These are phyloP conservation scores for Torymus aiolomorphi DNA, from an alignment of 2,888 invertebrate species.

Conservation along the genomic window DNA sequence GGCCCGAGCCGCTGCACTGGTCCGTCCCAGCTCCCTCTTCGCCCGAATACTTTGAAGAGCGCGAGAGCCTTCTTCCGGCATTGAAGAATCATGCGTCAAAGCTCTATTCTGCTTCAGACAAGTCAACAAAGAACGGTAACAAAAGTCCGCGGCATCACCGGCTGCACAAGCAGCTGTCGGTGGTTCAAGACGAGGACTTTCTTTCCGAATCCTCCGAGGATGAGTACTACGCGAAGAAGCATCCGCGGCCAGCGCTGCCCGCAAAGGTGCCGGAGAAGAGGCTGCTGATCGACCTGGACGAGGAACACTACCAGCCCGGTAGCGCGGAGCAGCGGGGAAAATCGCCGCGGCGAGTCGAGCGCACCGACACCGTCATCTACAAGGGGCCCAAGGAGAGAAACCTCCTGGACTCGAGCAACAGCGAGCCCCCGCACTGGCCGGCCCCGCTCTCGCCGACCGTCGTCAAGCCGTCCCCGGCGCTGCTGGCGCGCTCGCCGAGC, in stretches of 20 bases:
- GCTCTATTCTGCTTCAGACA: background rate
- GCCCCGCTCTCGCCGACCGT: constrained; percentile 32
- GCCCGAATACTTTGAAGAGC: background rate
- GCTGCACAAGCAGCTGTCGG: constrained; percentile 51
- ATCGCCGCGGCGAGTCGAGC: constrained; percentile 61
- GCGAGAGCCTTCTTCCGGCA: constrained; percentile 6
- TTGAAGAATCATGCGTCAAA: background rate
- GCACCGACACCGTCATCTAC: constrained; percentile 70
- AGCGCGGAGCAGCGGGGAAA: constrained; percentile 48
- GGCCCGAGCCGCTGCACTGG: constrained; percentile 1
- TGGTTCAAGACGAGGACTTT: constrained; percentile 29
- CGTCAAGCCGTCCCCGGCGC: constrained; percentile 32
- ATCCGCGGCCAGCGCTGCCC: background rate
- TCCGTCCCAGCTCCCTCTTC: background rate
- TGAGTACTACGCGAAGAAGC: constrained; percentile 44
- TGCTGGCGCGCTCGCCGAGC: constrained; percentile 34
- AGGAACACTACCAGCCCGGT: constrained; percentile 35
- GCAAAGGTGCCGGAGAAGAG: constrained; percentile 24
- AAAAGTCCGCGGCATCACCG: constrained; percentile 39
- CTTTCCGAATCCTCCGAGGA: constrained; percentile 51
- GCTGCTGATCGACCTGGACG: constrained; percentile 31
- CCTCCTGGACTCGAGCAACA: constrained; percentile 30
- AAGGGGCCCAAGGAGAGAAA: constrained; percentile 62
- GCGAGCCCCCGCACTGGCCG: background rate
- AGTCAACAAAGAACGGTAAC: constrained; percentile 8